phyloP scores from a whole-genome alignment of 2,888 invertebrate genomes.

The Cephus pulcher region DNA sequence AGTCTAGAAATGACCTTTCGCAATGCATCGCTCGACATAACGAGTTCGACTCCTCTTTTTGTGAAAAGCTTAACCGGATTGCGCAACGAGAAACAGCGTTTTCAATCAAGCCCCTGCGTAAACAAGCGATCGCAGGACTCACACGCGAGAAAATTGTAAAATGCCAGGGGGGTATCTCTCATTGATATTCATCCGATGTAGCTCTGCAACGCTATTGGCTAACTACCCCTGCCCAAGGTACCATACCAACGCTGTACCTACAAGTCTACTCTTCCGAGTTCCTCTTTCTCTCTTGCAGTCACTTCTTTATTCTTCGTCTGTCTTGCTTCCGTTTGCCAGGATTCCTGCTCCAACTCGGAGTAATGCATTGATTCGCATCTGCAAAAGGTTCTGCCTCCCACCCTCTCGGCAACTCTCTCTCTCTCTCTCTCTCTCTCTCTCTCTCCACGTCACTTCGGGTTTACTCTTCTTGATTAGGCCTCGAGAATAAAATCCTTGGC shows the following conservation, averaged over 20 bases:
- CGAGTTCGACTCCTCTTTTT: slow-evolving; percentile 1
- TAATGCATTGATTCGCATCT: slow-evolving; percentile 58
- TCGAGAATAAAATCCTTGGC: slow-evolving; percentile 48
- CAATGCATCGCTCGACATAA: background rate
- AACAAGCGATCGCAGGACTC: slow-evolving; percentile 33
- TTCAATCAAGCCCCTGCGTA: slow-evolving; percentile 47
- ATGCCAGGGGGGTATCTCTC: slow-evolving; percentile 51
- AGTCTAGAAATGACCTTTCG: no score
- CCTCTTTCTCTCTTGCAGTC: slow-evolving; percentile 19
- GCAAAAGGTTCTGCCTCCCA: slow-evolving; percentile 41
- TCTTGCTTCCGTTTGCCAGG: slow-evolving; percentile 11
- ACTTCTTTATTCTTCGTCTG: slow-evolving; percentile 8
- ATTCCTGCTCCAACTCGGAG: slow-evolving; percentile 42
- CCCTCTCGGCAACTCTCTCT: slow-evolving; percentile 27
- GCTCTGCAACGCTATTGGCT: slow-evolving; percentile 59
- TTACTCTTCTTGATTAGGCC: slow-evolving; percentile 66
- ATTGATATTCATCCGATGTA: slow-evolving; percentile 63
- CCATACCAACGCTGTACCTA: no score
- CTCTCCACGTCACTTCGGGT: slow-evolving; percentile 52
- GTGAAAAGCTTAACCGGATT: slow-evolving; percentile 32
- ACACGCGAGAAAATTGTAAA: slow-evolving; percentile 54
- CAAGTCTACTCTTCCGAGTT: slow-evolving; percentile 5
- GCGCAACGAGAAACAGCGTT: slow-evolving; percentile 36
- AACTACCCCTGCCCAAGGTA: slow-evolving; percentile 47
- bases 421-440: slow-evolving; percentile 33